These are phyloP conservation scores for Habropoda laboriosa DNA, from an alignment of 1,140 invertebrate species.

Conservation along the genomic window DNA sequence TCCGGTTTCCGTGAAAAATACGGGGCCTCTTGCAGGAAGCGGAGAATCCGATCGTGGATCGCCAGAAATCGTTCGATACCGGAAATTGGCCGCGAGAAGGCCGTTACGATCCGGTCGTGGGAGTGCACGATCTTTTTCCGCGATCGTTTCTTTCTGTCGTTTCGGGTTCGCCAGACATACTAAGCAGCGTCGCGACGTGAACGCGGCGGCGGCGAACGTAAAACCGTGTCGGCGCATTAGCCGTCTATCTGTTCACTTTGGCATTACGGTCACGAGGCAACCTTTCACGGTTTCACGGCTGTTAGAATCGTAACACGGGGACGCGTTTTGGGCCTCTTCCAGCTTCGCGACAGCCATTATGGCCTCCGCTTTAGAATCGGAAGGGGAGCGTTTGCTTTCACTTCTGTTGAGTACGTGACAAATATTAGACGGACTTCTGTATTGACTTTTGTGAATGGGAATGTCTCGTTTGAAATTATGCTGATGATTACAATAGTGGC, in stretches of 20 bases:
- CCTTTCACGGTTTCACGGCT: conserved; percentile 64
- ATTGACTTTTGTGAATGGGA: not conserved
- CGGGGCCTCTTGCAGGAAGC: not conserved
- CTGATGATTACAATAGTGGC: too few relatives aligned
- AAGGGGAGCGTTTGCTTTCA: conserved; percentile 24
- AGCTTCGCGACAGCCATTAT: conserved; percentile 19
- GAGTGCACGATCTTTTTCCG: conserved; percentile 22
- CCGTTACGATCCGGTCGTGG: not conserved
- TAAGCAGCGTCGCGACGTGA: conserved; percentile 30
- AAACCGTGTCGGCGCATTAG: conserved; percentile 18
- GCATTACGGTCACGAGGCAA: conserved; percentile 64
- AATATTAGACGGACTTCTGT: not conserved
- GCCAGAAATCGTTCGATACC: not conserved
- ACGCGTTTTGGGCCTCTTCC: conserved; percentile 40
- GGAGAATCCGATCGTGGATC: not conserved
- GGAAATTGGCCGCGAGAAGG: conserved; percentile 26
- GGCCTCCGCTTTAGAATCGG: conserved; percentile 2
- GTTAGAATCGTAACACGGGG: conserved; percentile 62
- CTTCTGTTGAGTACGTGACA: not conserved
- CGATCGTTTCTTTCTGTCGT: conserved; percentile 32
- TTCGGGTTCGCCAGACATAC: conserved; percentile 17
- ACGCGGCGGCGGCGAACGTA: not conserved
- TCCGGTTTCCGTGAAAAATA: too few relatives aligned
- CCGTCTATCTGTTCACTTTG: conserved; percentile 37
- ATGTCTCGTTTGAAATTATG: too few relatives aligned